Evolutionary conservation across 2,797 vertebrate genomes (phyloP), one percentile per base, ranked within the genome.

Genomic region (Brachyalestes nurse): DNA sequence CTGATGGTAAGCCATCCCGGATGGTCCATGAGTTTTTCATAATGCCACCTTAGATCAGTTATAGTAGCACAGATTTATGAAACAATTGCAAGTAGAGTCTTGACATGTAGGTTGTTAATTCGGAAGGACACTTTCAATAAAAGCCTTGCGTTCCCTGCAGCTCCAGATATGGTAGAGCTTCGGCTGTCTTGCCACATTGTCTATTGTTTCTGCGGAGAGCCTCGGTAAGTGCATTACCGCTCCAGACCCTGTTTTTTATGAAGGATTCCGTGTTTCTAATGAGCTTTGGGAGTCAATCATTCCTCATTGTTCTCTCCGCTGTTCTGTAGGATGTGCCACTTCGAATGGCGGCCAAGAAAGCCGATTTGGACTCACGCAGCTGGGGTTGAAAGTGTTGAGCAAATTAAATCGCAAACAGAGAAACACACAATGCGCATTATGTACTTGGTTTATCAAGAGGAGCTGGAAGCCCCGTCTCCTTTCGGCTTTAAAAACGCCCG

Each of bases 271-370:
- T 75, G 80, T 75, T 42, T 70, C 62, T 85, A 85, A 72, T 82
- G 64, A 77, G 82, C 78, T 75, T 78, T 72, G 55, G 42, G 58
- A 85, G 72, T 77, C 80, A 77, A 85, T 85, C 58, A 82, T 69
- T 66, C 47, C 69, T 72, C 51, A 77, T 79, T 82, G 78, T 82
- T 86, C 80, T 81, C 64, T 28, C 57, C 6, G 47, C 53, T 14
- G 58, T 81, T 72, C 34, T 80, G 80, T 72, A 72, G 78, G 74
- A 77, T 65, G 65, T 79, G 76, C 60, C 34, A 74, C 73, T 83
- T 79, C 66, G 28, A 69, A 72, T 8, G 55, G 70, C 57, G 51
- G 77, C 73, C 74, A 76, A 45, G 66, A 81, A 81, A 85, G 75
- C 61, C 64, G 84, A 78, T 82, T 75, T 78, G 74, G 55, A 61